Evolutionary conservation across 2,888 invertebrate species (phyloP).

Genomic region (Meteorus colon): DNA sequence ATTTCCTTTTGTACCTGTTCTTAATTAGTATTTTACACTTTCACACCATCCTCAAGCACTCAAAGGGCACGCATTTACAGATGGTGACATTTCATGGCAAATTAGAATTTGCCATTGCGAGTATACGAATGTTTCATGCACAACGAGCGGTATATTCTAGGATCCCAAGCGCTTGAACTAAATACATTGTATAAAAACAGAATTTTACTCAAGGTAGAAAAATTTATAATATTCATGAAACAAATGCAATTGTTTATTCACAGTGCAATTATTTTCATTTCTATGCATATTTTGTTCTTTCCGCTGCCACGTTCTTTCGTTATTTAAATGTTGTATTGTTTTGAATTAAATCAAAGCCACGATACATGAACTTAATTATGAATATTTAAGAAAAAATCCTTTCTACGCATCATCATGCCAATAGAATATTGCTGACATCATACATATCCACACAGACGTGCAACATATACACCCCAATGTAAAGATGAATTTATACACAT

Average conservation of each 20-base stretch:
- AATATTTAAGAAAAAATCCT: background rate
- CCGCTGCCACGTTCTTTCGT: too few species aligned
- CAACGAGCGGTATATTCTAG: background rate
- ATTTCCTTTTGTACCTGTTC: constrained; percentile 66
- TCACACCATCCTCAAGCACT: constrained; percentile 65
- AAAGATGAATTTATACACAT: background rate
- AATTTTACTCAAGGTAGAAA: background rate
- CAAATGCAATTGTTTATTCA: too few species aligned
- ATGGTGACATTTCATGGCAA: constrained; percentile 7
- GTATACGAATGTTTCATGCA: background rate
- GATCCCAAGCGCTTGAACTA: background rate
- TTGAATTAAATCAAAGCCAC: too few species aligned
- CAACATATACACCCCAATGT: constrained; percentile 57
- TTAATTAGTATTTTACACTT: constrained; percentile 73
- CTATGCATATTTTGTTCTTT: too few species aligned
- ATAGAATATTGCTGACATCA: background rate
- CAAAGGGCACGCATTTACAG: constrained; percentile 45
- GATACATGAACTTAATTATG: background rate
- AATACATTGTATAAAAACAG: background rate
- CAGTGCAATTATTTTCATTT: too few species aligned
- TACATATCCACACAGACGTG: constrained; percentile 32
- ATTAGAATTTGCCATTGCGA: background rate
- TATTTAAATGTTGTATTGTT: too few species aligned
- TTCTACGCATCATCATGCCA: background rate
- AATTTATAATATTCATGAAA: too few species aligned